phyloP scores from a whole-genome alignment of 1,140 invertebrate species.

The Drosophila eugracilis region DNA sequence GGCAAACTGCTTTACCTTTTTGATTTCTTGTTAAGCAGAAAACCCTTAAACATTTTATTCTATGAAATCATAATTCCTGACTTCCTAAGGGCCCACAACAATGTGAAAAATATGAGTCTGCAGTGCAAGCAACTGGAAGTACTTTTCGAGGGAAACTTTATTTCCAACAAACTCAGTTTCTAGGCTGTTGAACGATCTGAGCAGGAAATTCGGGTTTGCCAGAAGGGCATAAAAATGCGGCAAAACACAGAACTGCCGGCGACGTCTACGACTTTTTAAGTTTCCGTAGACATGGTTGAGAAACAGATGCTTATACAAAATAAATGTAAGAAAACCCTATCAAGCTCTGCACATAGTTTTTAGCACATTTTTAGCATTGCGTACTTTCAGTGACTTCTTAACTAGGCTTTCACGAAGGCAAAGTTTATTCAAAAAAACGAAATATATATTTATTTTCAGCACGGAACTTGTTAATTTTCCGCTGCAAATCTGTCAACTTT shows the following conservation, averaged over 20 bases:
- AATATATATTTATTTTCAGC: slow-evolving; percentile 31
- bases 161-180: slow-evolving; percentile 38
- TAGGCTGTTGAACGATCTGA: slow-evolving; percentile 32
- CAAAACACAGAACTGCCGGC: slow-evolving; percentile 25
- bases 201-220: slow-evolving; percentile 8
- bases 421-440: slow-evolving; percentile 55
- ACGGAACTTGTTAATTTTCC: slow-evolving; percentile 80
- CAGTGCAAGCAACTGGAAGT: slow-evolving; percentile 62
- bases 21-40: too few species aligned
- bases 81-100: slow-evolving; percentile 10
- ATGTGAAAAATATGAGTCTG: slow-evolving; percentile 50
- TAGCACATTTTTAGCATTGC: slow-evolving; percentile 73
- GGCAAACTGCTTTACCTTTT: too few species aligned
- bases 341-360: slow-evolving; percentile 58
- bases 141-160: slow-evolving; percentile 32
- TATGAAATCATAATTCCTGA: neutral
- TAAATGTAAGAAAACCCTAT: neutral
- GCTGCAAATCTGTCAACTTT: slow-evolving; percentile 80
- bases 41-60: too few species aligned
- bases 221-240: slow-evolving; percentile 54
- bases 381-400: slow-evolving; percentile 74
- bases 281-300: slow-evolving; percentile 47
- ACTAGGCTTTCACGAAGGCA: slow-evolving; percentile 73
- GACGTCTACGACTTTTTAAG: slow-evolving; percentile 66
- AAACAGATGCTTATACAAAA: slow-evolving; percentile 18